A percentile compares a stretch with the other conserved stretches of the same genome.
phyloP scores from a whole-genome alignment of 2,113 vertebrate genomes.

The Eupsittula cactorum region DNA sequence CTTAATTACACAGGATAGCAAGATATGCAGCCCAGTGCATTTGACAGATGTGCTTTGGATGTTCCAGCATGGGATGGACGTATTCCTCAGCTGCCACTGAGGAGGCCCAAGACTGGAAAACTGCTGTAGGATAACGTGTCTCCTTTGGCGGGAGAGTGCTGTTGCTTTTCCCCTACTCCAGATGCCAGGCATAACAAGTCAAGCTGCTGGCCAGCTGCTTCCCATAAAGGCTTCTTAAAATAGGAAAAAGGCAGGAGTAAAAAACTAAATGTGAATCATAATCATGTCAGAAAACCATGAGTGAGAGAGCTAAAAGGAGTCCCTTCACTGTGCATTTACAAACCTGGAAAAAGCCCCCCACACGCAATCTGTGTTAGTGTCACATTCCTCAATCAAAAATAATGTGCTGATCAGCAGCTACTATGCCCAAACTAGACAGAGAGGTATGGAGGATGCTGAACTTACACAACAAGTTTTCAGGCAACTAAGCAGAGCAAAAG shows the following conservation, averaged over 20 bases:
- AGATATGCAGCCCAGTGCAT: not conserved
- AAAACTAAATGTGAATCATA: not conserved
- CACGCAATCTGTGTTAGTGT: rapidly evolving
- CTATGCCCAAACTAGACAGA: not conserved
- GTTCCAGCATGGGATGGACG: not conserved
- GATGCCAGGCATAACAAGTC: not conserved
- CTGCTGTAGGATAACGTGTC: not conserved
- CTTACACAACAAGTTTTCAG: not conserved
- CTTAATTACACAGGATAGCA: rapidly evolving
- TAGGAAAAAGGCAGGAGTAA: not conserved
- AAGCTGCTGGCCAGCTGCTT: not conserved
- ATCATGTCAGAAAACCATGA: not conserved
- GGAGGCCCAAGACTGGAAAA: not conserved
- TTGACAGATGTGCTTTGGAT: not conserved
- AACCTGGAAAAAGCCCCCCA: not conserved
- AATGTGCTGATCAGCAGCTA: not conserved
- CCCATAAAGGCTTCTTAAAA: not conserved
- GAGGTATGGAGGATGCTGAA: not conserved
- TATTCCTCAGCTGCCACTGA: not conserved
- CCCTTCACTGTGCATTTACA: not conserved
- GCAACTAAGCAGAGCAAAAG: not conserved
- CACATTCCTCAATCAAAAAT: not conserved
- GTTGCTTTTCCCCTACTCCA: not conserved
- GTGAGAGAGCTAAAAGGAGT: not conserved
- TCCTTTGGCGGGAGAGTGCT: not conserved